phyloP scores from a whole-genome alignment of 2,888 invertebrate genomes.

The Drosophila histrio region DNA sequence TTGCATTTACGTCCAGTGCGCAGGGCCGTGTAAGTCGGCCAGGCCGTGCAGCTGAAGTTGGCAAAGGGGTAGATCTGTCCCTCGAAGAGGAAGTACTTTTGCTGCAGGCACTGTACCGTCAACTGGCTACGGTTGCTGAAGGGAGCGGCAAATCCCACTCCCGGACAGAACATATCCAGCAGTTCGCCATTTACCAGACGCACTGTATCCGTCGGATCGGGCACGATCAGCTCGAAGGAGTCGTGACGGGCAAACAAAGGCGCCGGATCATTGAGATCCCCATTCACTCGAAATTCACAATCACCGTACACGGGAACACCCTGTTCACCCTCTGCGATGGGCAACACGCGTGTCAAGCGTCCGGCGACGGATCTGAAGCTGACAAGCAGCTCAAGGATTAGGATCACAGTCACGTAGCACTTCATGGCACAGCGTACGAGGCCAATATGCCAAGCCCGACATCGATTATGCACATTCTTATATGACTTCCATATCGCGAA shows the following conservation, averaged over 20 bases:
- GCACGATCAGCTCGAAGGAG: slow-evolving; percentile 70
- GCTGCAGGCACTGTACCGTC: slow-evolving; percentile 76
- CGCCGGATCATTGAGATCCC: slow-evolving; percentile 85
- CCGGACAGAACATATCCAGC: slow-evolving; percentile 80
- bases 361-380: slow-evolving; percentile 5
- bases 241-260: slow-evolving; percentile 86
- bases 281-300: slow-evolving; percentile 72
- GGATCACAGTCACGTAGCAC: slow-evolving; percentile 43
- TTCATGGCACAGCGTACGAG: slow-evolving; percentile 40
- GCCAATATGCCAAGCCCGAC: slow-evolving; percentile 33
- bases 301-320: slow-evolving; percentile 65
- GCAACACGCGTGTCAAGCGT: slow-evolving; percentile 51
- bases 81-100: slow-evolving; percentile 73
- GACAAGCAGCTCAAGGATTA: slow-evolving; percentile 49
- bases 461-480: slow-evolving; percentile 34
- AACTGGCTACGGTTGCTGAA: slow-evolving; percentile 62
- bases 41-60: slow-evolving; percentile 77
- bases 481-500: slow-evolving; percentile 34
- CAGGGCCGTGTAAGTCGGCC: slow-evolving; percentile 76
- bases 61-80: slow-evolving; percentile 72
- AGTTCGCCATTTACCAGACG: slow-evolving; percentile 68
- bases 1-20: slow-evolving; percentile 77
- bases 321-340: slow-evolving; percentile 47
- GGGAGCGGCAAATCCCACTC: slow-evolving; percentile 64
- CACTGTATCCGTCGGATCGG: slow-evolving; percentile 74